Evolutionary conservation across 1,140 invertebrate genomes (phyloP).

Genomic region (Papilio glaucus): DNA sequence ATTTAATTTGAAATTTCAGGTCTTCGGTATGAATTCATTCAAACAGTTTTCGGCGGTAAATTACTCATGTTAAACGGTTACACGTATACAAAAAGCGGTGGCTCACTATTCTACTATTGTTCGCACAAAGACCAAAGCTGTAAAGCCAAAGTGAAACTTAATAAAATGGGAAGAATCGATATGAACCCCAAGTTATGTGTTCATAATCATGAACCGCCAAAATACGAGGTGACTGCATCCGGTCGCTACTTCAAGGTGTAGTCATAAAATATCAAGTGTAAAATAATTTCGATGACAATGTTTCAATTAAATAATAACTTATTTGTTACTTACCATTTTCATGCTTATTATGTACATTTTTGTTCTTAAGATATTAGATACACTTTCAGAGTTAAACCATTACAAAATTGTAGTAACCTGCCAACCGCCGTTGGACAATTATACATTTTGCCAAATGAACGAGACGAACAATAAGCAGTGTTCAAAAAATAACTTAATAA

Average conservation of each 20-base stretch:
- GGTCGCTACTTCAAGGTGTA: slow-evolving; percentile 44
- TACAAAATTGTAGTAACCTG: too few relatives aligned
- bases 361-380: too few relatives aligned
- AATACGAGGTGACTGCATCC: slow-evolving; percentile 35
- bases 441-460: too few relatives aligned
- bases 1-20: neutral
- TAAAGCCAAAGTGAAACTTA: slow-evolving; percentile 44
- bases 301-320: too few relatives aligned
- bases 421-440: too few relatives aligned
- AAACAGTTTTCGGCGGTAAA: slow-evolving; percentile 39
- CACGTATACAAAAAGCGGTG: slow-evolving; percentile 49
- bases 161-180: slow-evolving; percentile 29
- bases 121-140: slow-evolving; percentile 48
- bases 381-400: too few relatives aligned
- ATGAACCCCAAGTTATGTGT: neutral
- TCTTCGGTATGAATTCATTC: slow-evolving; percentile 20
- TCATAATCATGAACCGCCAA: slow-evolving; percentile 43
- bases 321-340: too few relatives aligned
- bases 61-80: slow-evolving; percentile 53
- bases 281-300: too few relatives aligned
- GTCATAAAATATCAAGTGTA: slow-evolving; percentile 32
- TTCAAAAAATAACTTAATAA: too few relatives aligned
- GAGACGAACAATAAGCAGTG: too few relatives aligned
- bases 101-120: slow-evolving; percentile 45
- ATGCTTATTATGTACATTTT: too few relatives aligned